Base-by-base conservation (phyloP, 1,140 invertebrate genomes). In the Cydia pomonella region DNA sequence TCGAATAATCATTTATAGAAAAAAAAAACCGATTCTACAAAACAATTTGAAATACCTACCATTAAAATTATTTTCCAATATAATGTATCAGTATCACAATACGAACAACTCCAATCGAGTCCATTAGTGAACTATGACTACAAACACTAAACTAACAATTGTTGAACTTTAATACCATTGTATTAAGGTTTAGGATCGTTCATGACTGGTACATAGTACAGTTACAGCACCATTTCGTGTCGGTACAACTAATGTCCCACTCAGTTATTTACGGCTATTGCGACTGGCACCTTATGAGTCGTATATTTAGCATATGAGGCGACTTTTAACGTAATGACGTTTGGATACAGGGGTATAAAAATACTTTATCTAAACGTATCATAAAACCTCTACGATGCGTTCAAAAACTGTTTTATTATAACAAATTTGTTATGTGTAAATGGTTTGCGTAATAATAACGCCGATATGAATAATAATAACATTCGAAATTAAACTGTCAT, bases 101-200 rank as follows among this genome's bases (percentile, higher is more conserved):
- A 3, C 47, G 5, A 50, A 50, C 47, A 18, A 7, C 47, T 1
- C 1, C 16, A 3, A 50, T 50, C 47, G n/a, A 50, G 16, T 18
- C 47, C 47, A 50, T 50, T 50, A 50, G 47, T 50, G 47, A 50
- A 50, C 47, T 50, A 50, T 50, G 47, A 50, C 47, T 18, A 50
- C 16, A 6, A 50, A 18, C 0, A 50, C 16, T 18, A 50, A 50
- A 18, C 47, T 50, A 18, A 50, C 47, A 5, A 18, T 18, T 7
- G 12, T n/a, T n/a, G 9, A 7, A n/a, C 47, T 6, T 18, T 13
- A n/a, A 50, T 18, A 3, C n/a, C 47, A 50, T 50, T n/a, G 47
- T 18, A 18, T 18, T 50, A 50, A 50, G n/a, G n/a, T 50, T 18
- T 4, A 47, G 3, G 3, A 50, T n/a, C 6, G 10, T n/a, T n/a